Percentiles rank a stretch among this genome's conserved stretches.
These are phyloP conservation scores for Drosophila quinaria DNA, from an alignment of 2,888 invertebrate genomes.

Conservation along the genomic window DNA sequence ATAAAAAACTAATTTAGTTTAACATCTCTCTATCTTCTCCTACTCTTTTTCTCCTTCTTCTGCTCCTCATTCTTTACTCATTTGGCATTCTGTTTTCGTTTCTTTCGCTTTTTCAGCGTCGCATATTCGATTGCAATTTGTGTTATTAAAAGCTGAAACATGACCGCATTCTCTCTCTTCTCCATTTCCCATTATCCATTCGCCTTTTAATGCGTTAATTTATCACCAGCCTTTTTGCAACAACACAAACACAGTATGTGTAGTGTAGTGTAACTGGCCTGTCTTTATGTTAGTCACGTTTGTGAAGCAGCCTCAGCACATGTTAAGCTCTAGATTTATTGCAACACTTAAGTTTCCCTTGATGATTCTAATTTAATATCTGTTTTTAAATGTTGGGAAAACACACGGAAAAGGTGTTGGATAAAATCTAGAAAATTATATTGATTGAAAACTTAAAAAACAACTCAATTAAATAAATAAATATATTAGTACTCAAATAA, in stretches of 20 bases:
- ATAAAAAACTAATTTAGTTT: slow-evolving; percentile 59
- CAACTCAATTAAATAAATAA: too few relatives aligned
- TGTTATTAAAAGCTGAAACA: slow-evolving; percentile 73
- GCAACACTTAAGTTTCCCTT: slow-evolving; percentile 64
- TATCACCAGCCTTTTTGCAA: slow-evolving; percentile 47
- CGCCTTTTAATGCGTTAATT: slow-evolving; percentile 73
- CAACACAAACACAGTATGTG: slow-evolving; percentile 11
- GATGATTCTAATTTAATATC: slow-evolving; percentile 47
- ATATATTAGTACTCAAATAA: too few relatives aligned
- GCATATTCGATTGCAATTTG: slow-evolving; percentile 77
- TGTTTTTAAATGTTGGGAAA: background rate
- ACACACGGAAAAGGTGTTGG: background rate
- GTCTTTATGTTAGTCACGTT: slow-evolving; percentile 70
- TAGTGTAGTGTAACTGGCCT: slow-evolving; percentile 10
- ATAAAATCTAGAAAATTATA: background rate
- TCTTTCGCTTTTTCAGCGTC: slow-evolving; percentile 7
- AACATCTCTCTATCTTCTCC: slow-evolving; percentile 14
- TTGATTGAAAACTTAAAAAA: background rate
- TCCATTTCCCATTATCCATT: slow-evolving; percentile 4
- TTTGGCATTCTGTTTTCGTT: slow-evolving; percentile 64
- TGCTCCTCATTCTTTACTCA: slow-evolving; percentile 35
- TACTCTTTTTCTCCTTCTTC: too few relatives aligned
- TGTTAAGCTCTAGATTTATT: slow-evolving; percentile 74
- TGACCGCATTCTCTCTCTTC: slow-evolving; percentile 23
- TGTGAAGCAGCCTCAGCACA: slow-evolving; percentile 65